Evolutionary conservation across 2,888 invertebrate species (phyloP).

Genomic region (Zaprionus obscuricornis): DNA sequence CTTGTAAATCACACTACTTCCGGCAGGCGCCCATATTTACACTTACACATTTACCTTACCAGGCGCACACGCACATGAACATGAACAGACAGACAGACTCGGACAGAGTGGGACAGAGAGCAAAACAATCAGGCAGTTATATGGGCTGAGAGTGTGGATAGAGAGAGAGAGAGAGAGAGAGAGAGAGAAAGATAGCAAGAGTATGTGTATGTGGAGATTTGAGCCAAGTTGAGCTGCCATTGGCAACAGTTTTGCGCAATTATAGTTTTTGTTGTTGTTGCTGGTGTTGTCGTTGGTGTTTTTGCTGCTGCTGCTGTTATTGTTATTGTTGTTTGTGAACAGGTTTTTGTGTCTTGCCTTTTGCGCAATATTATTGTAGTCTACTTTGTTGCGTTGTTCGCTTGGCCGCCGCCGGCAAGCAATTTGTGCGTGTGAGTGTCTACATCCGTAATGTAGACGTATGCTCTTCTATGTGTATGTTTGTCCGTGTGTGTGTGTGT

Average conservation of each 20-base stretch:
- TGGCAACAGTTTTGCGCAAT: slow-evolving; percentile 51
- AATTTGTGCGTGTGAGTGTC: slow-evolving; percentile 30
- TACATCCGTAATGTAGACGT: no score
- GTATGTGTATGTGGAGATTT: not conserved
- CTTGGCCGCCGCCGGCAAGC: slow-evolving; percentile 41
- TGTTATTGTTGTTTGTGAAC: slow-evolving; percentile 41
- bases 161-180: slow-evolving; percentile 9
- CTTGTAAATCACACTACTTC: slow-evolving; percentile 78
- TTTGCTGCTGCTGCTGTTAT: slow-evolving; percentile 8
- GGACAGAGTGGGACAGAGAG: no score
- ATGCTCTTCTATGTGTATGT: not conserved
- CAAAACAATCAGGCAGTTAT: no score
- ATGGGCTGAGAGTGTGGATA: no score
- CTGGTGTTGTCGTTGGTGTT: slow-evolving; percentile 6
- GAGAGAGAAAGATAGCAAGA: slow-evolving; percentile 27
- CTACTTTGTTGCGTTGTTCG: slow-evolving; percentile 46
- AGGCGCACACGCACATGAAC: slow-evolving; percentile 18
- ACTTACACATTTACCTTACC: slow-evolving; percentile 26
- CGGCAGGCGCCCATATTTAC: slow-evolving; percentile 45
- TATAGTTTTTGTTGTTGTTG: slow-evolving; percentile 18
- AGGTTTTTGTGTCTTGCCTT: slow-evolving; percentile 41
- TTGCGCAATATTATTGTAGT: slow-evolving; percentile 64
- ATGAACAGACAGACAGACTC: slow-evolving; percentile 8
- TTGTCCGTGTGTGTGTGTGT: slow-evolving; percentile 7
- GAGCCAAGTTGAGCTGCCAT: slow-evolving; percentile 24